These are phyloP conservation scores for Acanthosepion esculentum DNA, from an alignment of 2,888 invertebrate genomes.

Conservation along the genomic window DNA sequence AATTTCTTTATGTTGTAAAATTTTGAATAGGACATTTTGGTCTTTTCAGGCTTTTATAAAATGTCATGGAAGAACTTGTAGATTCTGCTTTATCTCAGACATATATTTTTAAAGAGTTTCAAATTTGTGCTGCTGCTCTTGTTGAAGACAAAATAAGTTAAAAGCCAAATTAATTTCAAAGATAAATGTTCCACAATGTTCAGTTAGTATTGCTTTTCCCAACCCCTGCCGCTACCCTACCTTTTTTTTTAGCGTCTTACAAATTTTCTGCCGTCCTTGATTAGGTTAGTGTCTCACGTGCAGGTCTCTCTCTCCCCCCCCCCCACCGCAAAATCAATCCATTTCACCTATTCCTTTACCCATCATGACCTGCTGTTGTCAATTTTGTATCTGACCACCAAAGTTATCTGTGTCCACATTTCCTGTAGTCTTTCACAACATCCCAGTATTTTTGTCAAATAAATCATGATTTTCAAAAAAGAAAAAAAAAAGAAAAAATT, in stretches of 20 bases:
- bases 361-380: not conserved
- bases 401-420: not conserved
- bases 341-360: too few species aligned
- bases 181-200: not conserved
- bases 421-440: constrained; percentile 22
- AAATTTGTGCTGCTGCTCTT: not conserved
- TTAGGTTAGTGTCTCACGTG: not conserved
- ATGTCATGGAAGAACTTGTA: not conserved
- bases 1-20: too few species aligned
- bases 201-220: not conserved
- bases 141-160: not conserved
- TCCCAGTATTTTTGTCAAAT: constrained; percentile 13
- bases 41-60: not conserved
- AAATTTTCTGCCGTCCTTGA: not conserved
- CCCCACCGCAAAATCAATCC: not conserved
- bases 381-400: constrained; percentile 2
- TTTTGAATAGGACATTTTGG: not conserved
- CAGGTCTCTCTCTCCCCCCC: not conserved
- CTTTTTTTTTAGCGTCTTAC: not conserved
- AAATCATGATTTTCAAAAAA: constrained; percentile 6
- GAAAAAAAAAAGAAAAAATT: not conserved
- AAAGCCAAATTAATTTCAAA: not conserved
- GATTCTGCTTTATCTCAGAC: too few species aligned
- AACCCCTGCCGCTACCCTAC: not conserved
- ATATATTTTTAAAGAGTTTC: not conserved